These are phyloP conservation scores for Dascyllus trimaculatus DNA, from an alignment of 2,113 vertebrate genomes.

Conservation along the genomic window DNA sequence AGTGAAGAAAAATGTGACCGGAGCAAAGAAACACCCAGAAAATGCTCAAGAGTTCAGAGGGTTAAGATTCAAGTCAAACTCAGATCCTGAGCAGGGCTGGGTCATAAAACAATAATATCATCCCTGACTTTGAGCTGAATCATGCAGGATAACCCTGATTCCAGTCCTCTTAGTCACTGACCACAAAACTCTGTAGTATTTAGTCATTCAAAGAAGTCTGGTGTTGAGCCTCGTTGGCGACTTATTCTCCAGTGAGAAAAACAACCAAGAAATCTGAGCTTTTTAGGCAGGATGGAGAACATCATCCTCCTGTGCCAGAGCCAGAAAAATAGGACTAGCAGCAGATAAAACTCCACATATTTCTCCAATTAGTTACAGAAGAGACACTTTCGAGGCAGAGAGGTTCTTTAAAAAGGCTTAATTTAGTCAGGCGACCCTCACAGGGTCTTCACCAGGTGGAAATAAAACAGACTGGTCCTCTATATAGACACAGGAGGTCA, in stretches of 20 bases:
- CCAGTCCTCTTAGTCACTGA: constrained; percentile 24
- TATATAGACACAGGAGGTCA: constrained; percentile 2
- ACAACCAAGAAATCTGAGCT: neutral
- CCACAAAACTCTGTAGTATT: neutral
- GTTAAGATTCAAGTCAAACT: constrained; percentile 6
- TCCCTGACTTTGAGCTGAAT: constrained; percentile 18
- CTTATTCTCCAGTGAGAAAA: neutral
- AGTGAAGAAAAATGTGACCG: no score
- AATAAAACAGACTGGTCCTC: constrained; percentile 7
- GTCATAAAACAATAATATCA: constrained; percentile 15
- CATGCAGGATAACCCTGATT: constrained; percentile 15
- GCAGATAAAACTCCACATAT: neutral
- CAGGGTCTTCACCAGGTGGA: neutral
- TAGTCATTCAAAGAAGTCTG: neutral
- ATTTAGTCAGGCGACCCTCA: no score
- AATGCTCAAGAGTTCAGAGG: neutral
- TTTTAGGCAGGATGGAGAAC: neutral
- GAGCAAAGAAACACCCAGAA: no score
- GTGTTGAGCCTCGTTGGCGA: no score
- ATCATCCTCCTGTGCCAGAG: no score
- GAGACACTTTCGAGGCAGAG: neutral
- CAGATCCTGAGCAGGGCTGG: neutral
- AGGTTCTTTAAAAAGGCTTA: no score
- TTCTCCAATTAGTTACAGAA: neutral
- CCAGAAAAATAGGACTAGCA: neutral